phyloP scores from a whole-genome alignment of 2,113 vertebrate genomes.

The Chionis minor region DNA sequence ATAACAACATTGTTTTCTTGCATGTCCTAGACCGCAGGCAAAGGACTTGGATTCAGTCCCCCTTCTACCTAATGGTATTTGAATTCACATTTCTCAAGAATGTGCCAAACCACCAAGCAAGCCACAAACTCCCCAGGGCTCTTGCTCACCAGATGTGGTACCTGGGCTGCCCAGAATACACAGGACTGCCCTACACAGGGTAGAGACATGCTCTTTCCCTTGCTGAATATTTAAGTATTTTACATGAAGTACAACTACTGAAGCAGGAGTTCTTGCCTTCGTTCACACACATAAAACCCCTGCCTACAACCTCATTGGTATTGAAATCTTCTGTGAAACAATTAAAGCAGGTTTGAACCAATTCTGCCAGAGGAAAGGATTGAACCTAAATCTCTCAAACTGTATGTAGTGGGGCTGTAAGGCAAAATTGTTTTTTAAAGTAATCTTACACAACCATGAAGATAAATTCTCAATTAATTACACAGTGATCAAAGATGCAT shows the following conservation, averaged over 20 bases:
- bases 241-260: neutral
- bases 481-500: neutral
- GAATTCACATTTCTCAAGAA: neutral
- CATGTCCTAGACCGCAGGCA: neutral
- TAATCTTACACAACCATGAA: neutral
- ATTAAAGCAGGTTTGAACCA: neutral
- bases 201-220: neutral
- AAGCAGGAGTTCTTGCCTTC: neutral
- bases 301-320: neutral
- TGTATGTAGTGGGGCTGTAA: fast-evolving
- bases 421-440: neutral
- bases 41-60: neutral
- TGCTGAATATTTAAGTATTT: neutral
- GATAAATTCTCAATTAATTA: neutral
- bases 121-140: neutral
- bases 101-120: neutral
- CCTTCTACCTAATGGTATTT: neutral
- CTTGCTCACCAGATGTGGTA: neutral
- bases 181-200: neutral
- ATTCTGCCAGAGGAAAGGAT: neutral
- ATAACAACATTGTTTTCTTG: neutral
- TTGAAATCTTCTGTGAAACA: neutral
- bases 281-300: neutral
- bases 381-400: neutral
- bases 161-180: neutral